Conservation (phyloP, 2,888 invertebrate genomes). For the Andrena trimmerana region DNA sequence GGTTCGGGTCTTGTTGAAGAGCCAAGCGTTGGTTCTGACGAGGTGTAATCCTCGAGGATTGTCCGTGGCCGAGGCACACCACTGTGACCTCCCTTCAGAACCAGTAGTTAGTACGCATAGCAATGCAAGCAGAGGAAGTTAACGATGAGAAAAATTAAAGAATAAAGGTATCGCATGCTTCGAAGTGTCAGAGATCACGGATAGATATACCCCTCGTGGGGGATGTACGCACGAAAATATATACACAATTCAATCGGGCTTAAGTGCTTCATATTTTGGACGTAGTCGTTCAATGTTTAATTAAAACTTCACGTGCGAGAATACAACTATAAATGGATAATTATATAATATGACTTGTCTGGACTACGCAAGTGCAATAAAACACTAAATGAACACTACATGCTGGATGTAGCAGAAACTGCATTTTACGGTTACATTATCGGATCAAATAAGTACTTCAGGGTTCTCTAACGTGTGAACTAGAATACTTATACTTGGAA, state of each 20-base stretch:
- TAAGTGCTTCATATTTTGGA: neutral
- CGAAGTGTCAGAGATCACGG: conserved; percentile 42
- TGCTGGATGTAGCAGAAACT: conserved; percentile 73
- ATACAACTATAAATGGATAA: conserved; percentile 38
- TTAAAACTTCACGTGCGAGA: conserved; percentile 49
- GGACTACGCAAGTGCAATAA: conserved; percentile 71
- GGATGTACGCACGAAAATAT: conserved; percentile 6
- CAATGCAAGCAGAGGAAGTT: conserved; percentile 83
- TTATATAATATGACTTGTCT: conserved; percentile 17
- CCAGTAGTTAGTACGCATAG: conserved; percentile 84
- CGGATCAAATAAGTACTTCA: conserved; percentile 11
- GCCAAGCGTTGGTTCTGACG: conserved; percentile 82
- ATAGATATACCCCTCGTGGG: conserved; percentile 13
- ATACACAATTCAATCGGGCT: conserved; percentile 15
- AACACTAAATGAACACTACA: conserved; percentile 72
- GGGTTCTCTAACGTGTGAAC: conserved; percentile 13
- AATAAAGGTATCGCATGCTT: conserved; percentile 71
- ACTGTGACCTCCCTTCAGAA: conserved; percentile 85
- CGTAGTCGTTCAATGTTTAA: neutral
- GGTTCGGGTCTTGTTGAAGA: conserved; percentile 82
- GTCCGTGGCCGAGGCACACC: conserved; percentile 84
- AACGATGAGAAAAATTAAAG: conserved; percentile 77
- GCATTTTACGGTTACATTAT: conserved; percentile 35
- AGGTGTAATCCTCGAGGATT: conserved; percentile 84
- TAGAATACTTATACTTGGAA: neutral